phyloP scores from a whole-genome alignment of 2,888 invertebrate genomes.

The Lysandra bellargus region DNA sequence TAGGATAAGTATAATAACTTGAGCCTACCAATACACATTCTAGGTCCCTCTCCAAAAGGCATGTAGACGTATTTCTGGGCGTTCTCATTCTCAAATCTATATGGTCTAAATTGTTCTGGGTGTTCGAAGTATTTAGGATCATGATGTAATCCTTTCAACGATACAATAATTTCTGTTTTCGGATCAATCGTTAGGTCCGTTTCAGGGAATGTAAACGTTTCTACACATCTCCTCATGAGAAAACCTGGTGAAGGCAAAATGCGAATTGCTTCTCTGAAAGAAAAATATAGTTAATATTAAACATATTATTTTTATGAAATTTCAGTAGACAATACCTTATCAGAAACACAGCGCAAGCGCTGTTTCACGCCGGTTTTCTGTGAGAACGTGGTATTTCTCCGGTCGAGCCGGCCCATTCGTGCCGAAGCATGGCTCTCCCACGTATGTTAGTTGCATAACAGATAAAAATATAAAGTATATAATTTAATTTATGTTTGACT shows the following conservation, averaged over 20 bases:
- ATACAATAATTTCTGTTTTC: constrained; percentile 60
- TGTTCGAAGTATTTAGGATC: constrained; percentile 65
- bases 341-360: too few species aligned
- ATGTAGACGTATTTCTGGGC: constrained; percentile 58
- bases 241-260: constrained; percentile 69
- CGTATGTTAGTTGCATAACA: too few species aligned
- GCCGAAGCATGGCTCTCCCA: too few species aligned
- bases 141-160: constrained; percentile 65
- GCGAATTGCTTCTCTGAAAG: constrained; percentile 58
- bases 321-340: neutral
- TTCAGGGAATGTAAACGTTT: constrained; percentile 66
- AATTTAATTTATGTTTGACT: too few species aligned
- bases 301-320: neutral
- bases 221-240: constrained; percentile 59
- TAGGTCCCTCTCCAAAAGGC: constrained; percentile 70
- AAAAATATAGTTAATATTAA: neutral
- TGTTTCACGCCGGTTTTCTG: too few species aligned
- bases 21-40: constrained; percentile 67
- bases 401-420: too few species aligned
- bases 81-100: constrained; percentile 58
- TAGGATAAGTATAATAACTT: neutral
- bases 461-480: too few species aligned
- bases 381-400: too few species aligned
- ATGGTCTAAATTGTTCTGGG: constrained; percentile 63
- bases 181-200: constrained; percentile 60